Evolutionary conservation across 2,888 invertebrate genomes (phyloP).

Genomic region (Caenorhabditis sp.): DNA sequence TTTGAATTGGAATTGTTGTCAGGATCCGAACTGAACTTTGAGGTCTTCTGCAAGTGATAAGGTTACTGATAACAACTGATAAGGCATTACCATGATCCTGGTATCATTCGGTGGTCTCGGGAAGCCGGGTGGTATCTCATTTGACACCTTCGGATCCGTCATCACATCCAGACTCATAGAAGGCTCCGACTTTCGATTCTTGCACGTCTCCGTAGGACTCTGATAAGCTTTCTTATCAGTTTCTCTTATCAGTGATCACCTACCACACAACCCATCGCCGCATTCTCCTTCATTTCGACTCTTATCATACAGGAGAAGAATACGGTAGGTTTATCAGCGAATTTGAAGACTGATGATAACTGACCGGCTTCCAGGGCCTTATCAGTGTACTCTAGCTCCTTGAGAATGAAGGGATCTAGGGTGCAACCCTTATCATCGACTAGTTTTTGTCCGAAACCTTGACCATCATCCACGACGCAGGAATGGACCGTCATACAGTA

Average conservation of each 20-base stretch:
- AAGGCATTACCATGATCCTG: constrained; percentile 2
- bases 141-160: constrained; percentile 39
- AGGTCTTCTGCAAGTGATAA: background rate
- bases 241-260: too few relatives aligned
- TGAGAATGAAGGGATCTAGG: constrained; percentile 73
- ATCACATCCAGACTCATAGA: constrained; percentile 31
- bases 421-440: constrained; percentile 80
- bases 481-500: constrained; percentile 81
- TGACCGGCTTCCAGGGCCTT: constrained; percentile 72
- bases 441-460: constrained; percentile 76
- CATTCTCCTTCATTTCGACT: constrained; percentile 69
- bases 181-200: constrained; percentile 2
- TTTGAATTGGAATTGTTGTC: background rate
- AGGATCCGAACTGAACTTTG: constrained; percentile 12
- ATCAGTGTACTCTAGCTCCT: constrained; percentile 70
- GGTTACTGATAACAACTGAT: background rate
- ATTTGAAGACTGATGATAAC: constrained; percentile 78
- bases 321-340: constrained; percentile 79
- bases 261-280: constrained; percentile 59
- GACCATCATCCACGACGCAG: constrained; percentile 80
- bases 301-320: constrained; percentile 80
- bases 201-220: constrained; percentile 55
- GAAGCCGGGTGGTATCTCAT: constrained; percentile 55
- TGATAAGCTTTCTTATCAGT: too few relatives aligned
- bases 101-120: constrained; percentile 62